Percentiles rank a stretch among this genome's conserved stretches.
These are phyloP conservation scores for Bryconaethiops microstoma DNA, from an alignment of 2,797 vertebrate genomes.

Conservation along the genomic window DNA sequence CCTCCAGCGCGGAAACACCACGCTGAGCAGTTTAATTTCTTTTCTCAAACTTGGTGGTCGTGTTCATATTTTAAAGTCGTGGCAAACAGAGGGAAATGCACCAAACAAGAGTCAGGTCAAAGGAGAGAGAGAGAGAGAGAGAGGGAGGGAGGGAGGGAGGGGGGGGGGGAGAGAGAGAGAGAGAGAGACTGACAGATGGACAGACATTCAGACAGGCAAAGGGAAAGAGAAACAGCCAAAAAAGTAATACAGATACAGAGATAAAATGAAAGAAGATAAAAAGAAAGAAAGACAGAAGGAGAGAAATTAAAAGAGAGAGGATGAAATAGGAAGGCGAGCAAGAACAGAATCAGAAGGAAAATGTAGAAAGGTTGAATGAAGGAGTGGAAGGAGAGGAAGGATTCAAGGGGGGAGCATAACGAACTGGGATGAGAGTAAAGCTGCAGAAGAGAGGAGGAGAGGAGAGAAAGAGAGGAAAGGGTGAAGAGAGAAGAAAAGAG, in stretches of 20 bases:
- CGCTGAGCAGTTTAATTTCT: constrained; percentile 21
- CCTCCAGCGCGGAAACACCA: constrained; percentile 34
- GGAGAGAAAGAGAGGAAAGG: neutral
- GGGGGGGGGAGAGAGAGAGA: neutral
- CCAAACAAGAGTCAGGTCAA: no score
- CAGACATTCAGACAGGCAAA: no score
- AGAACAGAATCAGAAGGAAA: neutral
- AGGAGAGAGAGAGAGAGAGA: neutral
- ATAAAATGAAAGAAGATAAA: neutral
- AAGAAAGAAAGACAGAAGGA: constrained; percentile 16
- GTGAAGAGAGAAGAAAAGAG: neutral
- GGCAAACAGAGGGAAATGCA: neutral
- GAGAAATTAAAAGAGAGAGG: neutral
- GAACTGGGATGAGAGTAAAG: no score
- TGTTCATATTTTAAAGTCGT: neutral
- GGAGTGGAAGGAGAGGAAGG: no score
- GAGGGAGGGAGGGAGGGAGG: no score
- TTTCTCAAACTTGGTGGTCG: neutral
- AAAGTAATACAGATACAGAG: neutral
- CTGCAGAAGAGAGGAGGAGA: no score
- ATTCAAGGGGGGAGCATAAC: no score
- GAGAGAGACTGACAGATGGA: neutral
- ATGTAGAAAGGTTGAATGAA: no score
- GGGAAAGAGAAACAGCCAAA: no score
- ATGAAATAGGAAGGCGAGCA: neutral